Percentiles rank a stretch among this genome's conserved stretches.
phyloP scores from a whole-genome alignment of 1,140 invertebrate genomes.

The Trichoplusia ni region DNA sequence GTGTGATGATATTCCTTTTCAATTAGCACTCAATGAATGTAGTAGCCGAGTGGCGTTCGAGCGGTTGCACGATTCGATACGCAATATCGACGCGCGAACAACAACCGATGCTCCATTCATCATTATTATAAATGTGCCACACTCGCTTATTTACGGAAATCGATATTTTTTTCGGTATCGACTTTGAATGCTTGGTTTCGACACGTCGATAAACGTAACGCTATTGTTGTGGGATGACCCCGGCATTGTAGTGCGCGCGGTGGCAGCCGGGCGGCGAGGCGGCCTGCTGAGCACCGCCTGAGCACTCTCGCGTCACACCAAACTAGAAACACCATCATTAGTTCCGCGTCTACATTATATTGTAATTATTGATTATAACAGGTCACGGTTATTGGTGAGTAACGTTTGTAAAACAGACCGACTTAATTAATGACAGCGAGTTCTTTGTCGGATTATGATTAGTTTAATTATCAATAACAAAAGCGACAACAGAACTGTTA shows the following conservation, averaged over 20 bases:
- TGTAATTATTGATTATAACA: slow-evolving; percentile 77
- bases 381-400: slow-evolving; percentile 64
- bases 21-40: slow-evolving; percentile 74
- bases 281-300: slow-evolving; percentile 54
- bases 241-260: slow-evolving; percentile 49
- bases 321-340: slow-evolving; percentile 59
- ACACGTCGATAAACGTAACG: slow-evolving; percentile 74
- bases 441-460: slow-evolving; percentile 42
- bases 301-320: slow-evolving; percentile 42
- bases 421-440: slow-evolving; percentile 61
- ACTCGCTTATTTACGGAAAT: slow-evolving; percentile 82
- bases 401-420: slow-evolving; percentile 49
- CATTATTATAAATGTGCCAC: slow-evolving; percentile 81
- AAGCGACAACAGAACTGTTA: slow-evolving; percentile 36
- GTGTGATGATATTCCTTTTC: slow-evolving; percentile 72
- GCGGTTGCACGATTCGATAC: slow-evolving; percentile 71
- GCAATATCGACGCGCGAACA: slow-evolving; percentile 68
- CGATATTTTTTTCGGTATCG: slow-evolving; percentile 80
- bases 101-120: slow-evolving; percentile 76
- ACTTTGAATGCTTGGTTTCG: slow-evolving; percentile 71
- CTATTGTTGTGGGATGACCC: slow-evolving; percentile 77
- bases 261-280: slow-evolving; percentile 1
- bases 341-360: slow-evolving; percentile 70
- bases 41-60: slow-evolving; percentile 59
- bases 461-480: slow-evolving; percentile 54